Conservation (phyloP, 2,797 vertebrate genomes). For the Arremon aurantiirostris region DNA sequence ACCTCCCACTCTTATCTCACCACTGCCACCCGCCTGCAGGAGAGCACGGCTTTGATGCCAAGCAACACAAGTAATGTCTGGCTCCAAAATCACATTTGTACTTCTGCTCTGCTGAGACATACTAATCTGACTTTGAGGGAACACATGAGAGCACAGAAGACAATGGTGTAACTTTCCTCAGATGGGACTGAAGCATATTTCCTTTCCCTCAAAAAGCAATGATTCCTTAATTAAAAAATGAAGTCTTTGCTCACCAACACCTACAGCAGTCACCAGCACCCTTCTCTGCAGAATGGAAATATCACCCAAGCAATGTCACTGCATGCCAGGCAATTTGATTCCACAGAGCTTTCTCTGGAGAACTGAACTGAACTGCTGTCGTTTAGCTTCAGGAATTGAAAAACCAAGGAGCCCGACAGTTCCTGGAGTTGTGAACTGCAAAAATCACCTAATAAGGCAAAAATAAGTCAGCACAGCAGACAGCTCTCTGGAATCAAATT, state of each 20-base stretch:
- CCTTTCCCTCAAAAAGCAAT: background rate
- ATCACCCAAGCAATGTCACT: background rate
- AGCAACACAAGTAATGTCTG: background rate
- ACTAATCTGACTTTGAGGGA: slow-evolving; percentile 2
- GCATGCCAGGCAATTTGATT: background rate
- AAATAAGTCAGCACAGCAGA: slow-evolving; percentile 65
- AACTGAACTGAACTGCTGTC: background rate
- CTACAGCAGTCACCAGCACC: background rate
- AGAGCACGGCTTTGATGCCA: background rate
- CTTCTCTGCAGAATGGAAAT: background rate
- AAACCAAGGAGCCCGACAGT: slow-evolving; percentile 38
- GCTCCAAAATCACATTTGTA: background rate
- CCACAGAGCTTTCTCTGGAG: background rate
- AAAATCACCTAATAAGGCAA: slow-evolving; percentile 68
- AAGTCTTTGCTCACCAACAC: background rate
- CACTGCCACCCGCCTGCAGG: background rate
- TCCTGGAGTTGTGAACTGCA: slow-evolving; percentile 45
- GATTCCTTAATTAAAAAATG: background rate
- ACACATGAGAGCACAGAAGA: background rate
- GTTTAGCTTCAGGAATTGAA: background rate
- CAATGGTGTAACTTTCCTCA: background rate
- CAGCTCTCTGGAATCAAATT: slow-evolving; percentile 58
- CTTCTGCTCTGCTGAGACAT: background rate
- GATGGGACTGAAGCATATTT: background rate
- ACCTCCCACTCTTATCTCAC: background rate